Conservation (phyloP, 2,797 vertebrate genomes). For the Heterohyrax brucei region DNA sequence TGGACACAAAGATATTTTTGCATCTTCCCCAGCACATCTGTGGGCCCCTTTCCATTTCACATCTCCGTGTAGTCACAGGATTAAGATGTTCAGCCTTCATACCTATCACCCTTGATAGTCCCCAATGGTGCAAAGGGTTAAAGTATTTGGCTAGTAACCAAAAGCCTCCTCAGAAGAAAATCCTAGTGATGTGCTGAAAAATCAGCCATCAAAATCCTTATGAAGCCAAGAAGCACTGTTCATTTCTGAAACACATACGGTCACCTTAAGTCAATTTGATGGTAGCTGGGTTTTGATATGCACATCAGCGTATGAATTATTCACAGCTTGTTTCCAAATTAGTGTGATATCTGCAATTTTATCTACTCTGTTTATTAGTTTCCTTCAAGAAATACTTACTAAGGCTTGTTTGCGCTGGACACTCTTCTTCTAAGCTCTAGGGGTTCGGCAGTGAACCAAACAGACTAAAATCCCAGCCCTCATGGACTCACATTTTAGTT, state of each 20-base stretch:
- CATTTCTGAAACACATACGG: not conserved
- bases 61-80: not conserved
- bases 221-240: not conserved
- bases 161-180: not conserved
- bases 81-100: not conserved
- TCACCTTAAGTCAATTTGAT: not conserved
- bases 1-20: not conserved
- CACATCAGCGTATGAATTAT: not conserved
- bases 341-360: constrained; percentile 4
- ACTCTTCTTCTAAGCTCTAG: not conserved
- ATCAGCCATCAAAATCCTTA: not conserved
- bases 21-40: not conserved
- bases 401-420: not conserved
- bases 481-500: not conserved
- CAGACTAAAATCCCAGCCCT: not conserved
- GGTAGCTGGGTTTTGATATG: not conserved
- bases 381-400: not conserved
- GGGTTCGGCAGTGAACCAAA: not conserved
- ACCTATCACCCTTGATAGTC: not conserved
- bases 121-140: not conserved
- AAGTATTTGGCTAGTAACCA: not conserved
- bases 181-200: not conserved
- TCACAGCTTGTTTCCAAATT: constrained; percentile 10
- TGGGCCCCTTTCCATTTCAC: not conserved
- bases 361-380: not conserved